Base-by-base conservation (phyloP, 2,888 invertebrate species). In the Geotrupes spiniger region DNA sequence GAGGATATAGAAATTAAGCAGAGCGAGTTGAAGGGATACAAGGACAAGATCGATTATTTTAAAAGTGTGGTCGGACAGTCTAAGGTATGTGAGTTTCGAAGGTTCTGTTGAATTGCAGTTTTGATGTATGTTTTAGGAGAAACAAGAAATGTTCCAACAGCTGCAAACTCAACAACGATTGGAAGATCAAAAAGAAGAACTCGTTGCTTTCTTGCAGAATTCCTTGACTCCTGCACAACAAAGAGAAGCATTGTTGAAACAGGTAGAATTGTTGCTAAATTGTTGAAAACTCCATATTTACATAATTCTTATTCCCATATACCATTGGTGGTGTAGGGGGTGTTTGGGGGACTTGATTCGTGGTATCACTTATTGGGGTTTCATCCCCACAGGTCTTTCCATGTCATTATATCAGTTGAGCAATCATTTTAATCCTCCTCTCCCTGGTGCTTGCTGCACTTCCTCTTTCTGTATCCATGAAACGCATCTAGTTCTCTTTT, bases 171-270 rank as follows among this genome's bases (percentile, higher is more conserved):
- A 58, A 21, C 37, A 58, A 10, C 46, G 53, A 15, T 51, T 57
- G 42, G 59, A 60, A 40, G 15, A 45, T 11, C 60, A 61, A 49
- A 55, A 56, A 36, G 53, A 52, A 10, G 58, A 57, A 36, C 48
- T 64, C 15, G 43, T 54, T 15, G 51, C 54, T 25, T 59, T 62
- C 46, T 51, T 60, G 38, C 53, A 61, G 44, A 58, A 63, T 38
- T 59, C 61, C 21, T 49, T 60, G 39, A 62, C 60, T 11, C 63
- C 64, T 4, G 56, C 59, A 12, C 58, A 64, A 49, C 62, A 64
- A 48, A 53, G 62, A 29, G 63, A 63, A 49, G 58, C 56, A 27
- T 52, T 64, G 11, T 46, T 64, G 10, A 57, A 61, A 41, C 62
- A 64, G 50, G 63, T 61, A 21, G n/a, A n/a, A 33, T 33, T 4